Base-by-base conservation (phyloP, 2,113 vertebrate species). In the Percina caprodes region DNA sequence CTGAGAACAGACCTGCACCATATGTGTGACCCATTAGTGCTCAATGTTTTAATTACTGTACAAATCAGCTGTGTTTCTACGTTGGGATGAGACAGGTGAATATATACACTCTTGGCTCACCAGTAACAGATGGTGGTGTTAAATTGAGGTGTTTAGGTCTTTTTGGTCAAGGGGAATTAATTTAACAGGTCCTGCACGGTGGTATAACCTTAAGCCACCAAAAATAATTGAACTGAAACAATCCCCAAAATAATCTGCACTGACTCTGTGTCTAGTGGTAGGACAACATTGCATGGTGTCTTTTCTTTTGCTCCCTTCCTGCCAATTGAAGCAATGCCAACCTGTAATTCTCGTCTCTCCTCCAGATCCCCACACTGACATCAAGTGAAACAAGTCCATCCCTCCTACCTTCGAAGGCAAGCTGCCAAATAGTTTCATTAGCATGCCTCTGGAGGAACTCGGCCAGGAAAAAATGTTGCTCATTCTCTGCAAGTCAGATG, bases 331-430 rank as follows among this genome's bases (percentile, higher is more conserved):
- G 84, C 74, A 79, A 88, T 78, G 88, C 89, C 91, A 91, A 90
- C 91, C 88, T 94, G 91, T 92, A 91, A 93, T 90, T 92, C 89
- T 86, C 90, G 56, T 74, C 87, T 85, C 90, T 79, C 80, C 85
- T 91, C 88, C 83, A 82, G 77, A 89, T 90, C 86, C 72, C 83
- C 80, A 86, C 87, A 82, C 83, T 89, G 92, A 92, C 90, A 92
- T 88, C 89, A 89, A 93, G 86, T 85, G 83, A 93, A 92, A 93
- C 91, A 92, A 91, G 89, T 92, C 91, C 90, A 88, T 92, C 89
- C 89, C 84, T 92, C 86, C 86, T 87, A 88, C 89, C 89, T 90
- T 82, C 63, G 21, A 79, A 91, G 92, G 89, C 85, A 78, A 70
- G 84, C 87, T 91, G 88, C 90, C 92, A 92, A 92, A 94, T 78